A percentile compares a stretch with the other conserved stretches of the same genome.
These are phyloP conservation scores for Acleris emargana DNA, from an alignment of 2,888 invertebrate genomes.

Conservation along the genomic window DNA sequence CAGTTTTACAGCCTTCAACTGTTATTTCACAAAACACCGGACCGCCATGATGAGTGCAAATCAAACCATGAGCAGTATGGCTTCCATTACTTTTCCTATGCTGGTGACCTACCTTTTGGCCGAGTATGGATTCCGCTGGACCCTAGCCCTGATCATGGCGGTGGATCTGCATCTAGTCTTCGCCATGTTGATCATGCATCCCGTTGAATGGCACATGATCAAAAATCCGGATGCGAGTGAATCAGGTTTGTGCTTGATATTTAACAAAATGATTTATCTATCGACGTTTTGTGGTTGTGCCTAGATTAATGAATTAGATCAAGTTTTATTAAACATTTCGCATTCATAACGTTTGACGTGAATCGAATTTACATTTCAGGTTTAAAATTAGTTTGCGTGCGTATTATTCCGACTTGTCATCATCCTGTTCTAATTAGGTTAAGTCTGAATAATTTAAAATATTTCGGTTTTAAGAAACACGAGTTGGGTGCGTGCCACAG, in stretches of 20 bases:
- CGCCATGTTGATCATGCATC: slow-evolving; percentile 89
- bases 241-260: slow-evolving; percentile 46
- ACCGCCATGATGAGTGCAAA: slow-evolving; percentile 89
- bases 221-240: slow-evolving; percentile 47
- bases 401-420: too few relatives aligned
- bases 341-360: too few relatives aligned
- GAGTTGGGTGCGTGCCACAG: too few relatives aligned
- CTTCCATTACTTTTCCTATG: slow-evolving; percentile 87
- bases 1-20: slow-evolving; percentile 88
- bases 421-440: too few relatives aligned
- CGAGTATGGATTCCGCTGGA: slow-evolving; percentile 88
- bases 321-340: too few relatives aligned
- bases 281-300: too few relatives aligned
- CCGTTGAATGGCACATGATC: slow-evolving; percentile 88
- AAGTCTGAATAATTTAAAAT: too few relatives aligned
- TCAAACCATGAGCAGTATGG: slow-evolving; percentile 88
- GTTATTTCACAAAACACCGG: slow-evolving; percentile 88
- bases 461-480: too few relatives aligned
- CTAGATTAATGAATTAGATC: too few relatives aligned
- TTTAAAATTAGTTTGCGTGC: too few relatives aligned
- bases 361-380: too few relatives aligned
- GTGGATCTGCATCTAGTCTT: slow-evolving; percentile 86
- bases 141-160: slow-evolving; percentile 86
- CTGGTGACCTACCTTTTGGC: slow-evolving; percentile 84
- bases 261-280: too few relatives aligned